These are phyloP conservation scores for Drosophila paulistorum DNA, from an alignment of 1,140 invertebrate genomes.

Conservation along the genomic window DNA sequence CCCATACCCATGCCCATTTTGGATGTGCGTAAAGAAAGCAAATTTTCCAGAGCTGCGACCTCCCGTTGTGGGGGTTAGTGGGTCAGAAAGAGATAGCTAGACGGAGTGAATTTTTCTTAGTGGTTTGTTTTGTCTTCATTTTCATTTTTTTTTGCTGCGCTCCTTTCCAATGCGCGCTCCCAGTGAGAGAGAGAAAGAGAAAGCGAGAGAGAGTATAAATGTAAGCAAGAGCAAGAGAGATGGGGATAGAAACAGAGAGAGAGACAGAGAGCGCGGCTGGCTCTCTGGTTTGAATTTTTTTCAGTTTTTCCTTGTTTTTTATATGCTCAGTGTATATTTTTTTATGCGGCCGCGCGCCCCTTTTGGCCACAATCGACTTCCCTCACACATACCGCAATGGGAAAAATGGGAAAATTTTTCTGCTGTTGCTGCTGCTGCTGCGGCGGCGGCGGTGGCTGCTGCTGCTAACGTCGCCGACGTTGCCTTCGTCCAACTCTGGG, in stretches of 20 bases:
- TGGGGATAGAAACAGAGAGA: slow-evolving; percentile 31
- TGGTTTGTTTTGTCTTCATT: slow-evolving; percentile 46
- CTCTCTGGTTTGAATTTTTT: slow-evolving; percentile 46
- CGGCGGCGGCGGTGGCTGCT: slow-evolving; percentile 81
- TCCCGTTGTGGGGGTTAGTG: slow-evolving; percentile 38
- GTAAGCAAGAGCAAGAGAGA: slow-evolving; percentile 26
- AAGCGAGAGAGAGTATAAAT: neutral
- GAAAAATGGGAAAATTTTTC: slow-evolving; percentile 83
- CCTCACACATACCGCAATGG: slow-evolving; percentile 69
- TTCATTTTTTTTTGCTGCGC: slow-evolving; percentile 51
- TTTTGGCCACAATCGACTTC: slow-evolving; percentile 66
- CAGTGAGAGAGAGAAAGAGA: slow-evolving; percentile 35
- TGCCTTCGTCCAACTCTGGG: neutral
- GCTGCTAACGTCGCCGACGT: slow-evolving; percentile 43
- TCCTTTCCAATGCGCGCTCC: slow-evolving; percentile 58
- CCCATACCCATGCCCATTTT: slow-evolving; percentile 17
- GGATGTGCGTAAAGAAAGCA: slow-evolving; percentile 43
- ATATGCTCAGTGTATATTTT: slow-evolving; percentile 35
- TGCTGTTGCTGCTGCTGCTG: slow-evolving; percentile 77
- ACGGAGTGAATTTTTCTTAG: slow-evolving; percentile 28
- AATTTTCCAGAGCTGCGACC: slow-evolving; percentile 55
- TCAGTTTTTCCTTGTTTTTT: slow-evolving; percentile 34
- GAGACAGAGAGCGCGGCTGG: slow-evolving; percentile 21
- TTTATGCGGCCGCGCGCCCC: slow-evolving; percentile 57
- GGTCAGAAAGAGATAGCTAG: slow-evolving; percentile 5